These are phyloP conservation scores for Drosophila borborema DNA, from an alignment of 2,888 invertebrate genomes.

Conservation along the genomic window DNA sequence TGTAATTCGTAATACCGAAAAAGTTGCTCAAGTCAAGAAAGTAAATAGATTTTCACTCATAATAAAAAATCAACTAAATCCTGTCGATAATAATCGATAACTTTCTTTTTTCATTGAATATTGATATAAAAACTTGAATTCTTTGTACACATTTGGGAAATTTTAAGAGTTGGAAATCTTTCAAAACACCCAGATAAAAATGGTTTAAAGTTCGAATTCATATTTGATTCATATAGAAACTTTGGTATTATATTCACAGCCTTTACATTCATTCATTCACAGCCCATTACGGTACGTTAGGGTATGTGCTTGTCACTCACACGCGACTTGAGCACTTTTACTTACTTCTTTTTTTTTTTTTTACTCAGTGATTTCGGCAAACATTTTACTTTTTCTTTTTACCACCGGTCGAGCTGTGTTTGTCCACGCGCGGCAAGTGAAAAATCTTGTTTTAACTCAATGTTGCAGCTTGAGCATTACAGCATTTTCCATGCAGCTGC, in stretches of 20 bases:
- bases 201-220: neutral
- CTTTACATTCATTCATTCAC: neutral
- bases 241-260: neutral
- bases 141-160: no score
- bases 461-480: constrained; percentile 35
- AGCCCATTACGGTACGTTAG: neutral
- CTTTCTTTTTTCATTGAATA: no score
- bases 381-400: constrained; percentile 77
- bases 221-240: neutral
- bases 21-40: neutral
- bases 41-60: no score
- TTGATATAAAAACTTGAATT: no score
- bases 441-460: constrained; percentile 64
- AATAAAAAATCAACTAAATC: no score
- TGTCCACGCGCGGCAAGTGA: constrained; percentile 49
- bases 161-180: no score
- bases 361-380: constrained; percentile 56
- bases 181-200: no score
- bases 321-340: neutral
- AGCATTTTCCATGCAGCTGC: constrained; percentile 40
- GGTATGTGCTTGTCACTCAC: neutral
- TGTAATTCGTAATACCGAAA: no score
- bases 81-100: no score
- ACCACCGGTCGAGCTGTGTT: constrained; percentile 25
- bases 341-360: constrained; percentile 11